These are phyloP conservation scores for Schizopygopsis pylzovi DNA, from an alignment of 2,797 vertebrate genomes.

Conservation along the genomic window DNA sequence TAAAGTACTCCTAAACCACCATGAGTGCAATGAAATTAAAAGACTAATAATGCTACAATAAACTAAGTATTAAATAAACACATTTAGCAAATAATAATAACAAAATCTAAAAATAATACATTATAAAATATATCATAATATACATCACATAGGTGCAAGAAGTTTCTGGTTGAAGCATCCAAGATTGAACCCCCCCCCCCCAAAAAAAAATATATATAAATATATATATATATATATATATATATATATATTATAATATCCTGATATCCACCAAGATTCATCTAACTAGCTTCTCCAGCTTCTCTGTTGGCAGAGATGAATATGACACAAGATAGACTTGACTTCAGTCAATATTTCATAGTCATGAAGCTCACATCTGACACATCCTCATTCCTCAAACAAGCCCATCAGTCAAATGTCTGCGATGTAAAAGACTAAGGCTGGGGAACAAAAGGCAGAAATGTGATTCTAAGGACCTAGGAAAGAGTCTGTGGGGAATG, in stretches of 20 bases:
- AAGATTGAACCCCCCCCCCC: too few relatives aligned
- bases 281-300: constrained; percentile 21
- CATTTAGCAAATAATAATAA: background rate
- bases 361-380: constrained; percentile 51
- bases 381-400: constrained; percentile 46
- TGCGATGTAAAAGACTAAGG: constrained; percentile 38
- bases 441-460: constrained; percentile 41
- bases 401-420: constrained; percentile 52
- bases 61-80: background rate
- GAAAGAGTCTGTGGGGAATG: constrained; percentile 25
- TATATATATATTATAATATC: background rate
- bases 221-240: too few relatives aligned
- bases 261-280: constrained; percentile 20
- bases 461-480: constrained; percentile 28
- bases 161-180: background rate
- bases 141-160: background rate
- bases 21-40: background rate
- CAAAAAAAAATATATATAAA: too few relatives aligned
- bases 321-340: constrained; percentile 46
- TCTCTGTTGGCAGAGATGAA: constrained; percentile 44
- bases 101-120: too few relatives aligned
- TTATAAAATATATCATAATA: background rate
- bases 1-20: background rate
- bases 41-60: background rate
- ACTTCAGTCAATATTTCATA: constrained; percentile 62